Conservation (phyloP, 1,140 invertebrate genomes). For the Nixonia krombeini region DNA sequence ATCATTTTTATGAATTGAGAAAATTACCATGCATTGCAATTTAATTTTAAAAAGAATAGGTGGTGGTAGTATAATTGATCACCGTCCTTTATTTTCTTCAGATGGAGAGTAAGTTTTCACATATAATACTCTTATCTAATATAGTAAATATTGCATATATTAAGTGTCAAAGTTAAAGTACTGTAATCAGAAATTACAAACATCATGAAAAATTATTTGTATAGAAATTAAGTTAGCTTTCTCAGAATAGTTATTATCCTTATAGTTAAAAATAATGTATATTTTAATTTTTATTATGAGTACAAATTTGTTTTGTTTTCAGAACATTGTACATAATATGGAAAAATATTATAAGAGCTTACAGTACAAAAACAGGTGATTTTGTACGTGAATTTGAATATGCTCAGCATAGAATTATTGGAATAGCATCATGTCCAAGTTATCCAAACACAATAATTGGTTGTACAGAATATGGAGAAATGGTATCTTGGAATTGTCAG, state of each 20-base stretch:
- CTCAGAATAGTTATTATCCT: no score
- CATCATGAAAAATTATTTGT: no score
- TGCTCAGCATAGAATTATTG: slow-evolving; percentile 67
- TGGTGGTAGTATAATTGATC: slow-evolving; percentile 76
- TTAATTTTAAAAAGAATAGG: slow-evolving; percentile 68
- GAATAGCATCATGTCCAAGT: slow-evolving; percentile 67
- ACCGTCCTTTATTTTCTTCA: slow-evolving; percentile 75
- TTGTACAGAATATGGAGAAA: slow-evolving; percentile 71
- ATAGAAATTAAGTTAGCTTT: no score
- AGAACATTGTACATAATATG: slow-evolving; percentile 75
- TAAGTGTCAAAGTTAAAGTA: no score
- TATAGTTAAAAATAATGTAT: slow-evolving; percentile 6
- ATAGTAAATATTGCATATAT: no score
- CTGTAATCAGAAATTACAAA: no score
- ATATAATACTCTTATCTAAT: no score
- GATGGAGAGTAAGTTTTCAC: slow-evolving; percentile 78
- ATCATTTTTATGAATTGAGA: no score
- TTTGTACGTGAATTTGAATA: slow-evolving; percentile 72
- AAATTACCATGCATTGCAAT: no score
- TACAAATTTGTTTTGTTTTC: slow-evolving; percentile 43
- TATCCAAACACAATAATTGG: slow-evolving; percentile 70
- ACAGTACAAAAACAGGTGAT: slow-evolving; percentile 74
- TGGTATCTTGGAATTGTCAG: slow-evolving; percentile 73
- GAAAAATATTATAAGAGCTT: slow-evolving; percentile 73
- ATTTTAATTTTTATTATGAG: slow-evolving; percentile 1